Base-by-base conservation (phyloP, 2,888 invertebrate genomes). In the Nephrotoma appendiculata region DNA sequence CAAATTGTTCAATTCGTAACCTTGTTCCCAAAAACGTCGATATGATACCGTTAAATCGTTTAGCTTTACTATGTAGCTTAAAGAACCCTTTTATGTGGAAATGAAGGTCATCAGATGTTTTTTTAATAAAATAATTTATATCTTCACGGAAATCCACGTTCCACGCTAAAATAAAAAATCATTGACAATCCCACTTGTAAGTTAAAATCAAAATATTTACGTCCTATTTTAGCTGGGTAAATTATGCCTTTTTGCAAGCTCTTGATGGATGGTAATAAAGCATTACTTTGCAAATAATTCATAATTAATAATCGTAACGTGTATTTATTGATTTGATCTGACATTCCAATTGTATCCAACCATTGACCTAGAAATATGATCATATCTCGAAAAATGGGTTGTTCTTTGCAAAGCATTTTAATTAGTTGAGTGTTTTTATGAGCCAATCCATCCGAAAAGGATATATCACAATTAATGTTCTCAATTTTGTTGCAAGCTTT, bases 381-480 rank as follows among this genome's bases (percentile, higher is more conserved):
- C 42, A 44, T 19, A 41, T 6, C 88, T 89, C 89, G 88, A 91
- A 91, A 89, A 5, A 91, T 87, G 5, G 91, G 91, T 87, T 91
- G 91, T 3, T 89, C 83, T 12, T 90, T 89, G n/a, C 89, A 89
- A 12, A 90, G 87, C 88, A 90, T 89, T 43, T 91, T 88, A 90
- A 91, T 87, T 90, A 90, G 87, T 89, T 90, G 87, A 0, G 94
- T 94, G 89, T 94, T 95, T 88, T 94, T 93, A 3, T 93, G 92
- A 42, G 93, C 93, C 19, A 95, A 91, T 6, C 93, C 93, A 89
- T 94, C 93, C 9, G 92, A 91, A 89, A 94, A 93, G 0, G 94
- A 94, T 87, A 95, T 90, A 90, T 95, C 94, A 89, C 94, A 94
- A 86, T 93, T 92, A 19, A 94, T 91, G 0, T 91, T 89, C 0